Conservation (phyloP, 2,797 vertebrate genomes). For the Halcyon leucocephala region DNA sequence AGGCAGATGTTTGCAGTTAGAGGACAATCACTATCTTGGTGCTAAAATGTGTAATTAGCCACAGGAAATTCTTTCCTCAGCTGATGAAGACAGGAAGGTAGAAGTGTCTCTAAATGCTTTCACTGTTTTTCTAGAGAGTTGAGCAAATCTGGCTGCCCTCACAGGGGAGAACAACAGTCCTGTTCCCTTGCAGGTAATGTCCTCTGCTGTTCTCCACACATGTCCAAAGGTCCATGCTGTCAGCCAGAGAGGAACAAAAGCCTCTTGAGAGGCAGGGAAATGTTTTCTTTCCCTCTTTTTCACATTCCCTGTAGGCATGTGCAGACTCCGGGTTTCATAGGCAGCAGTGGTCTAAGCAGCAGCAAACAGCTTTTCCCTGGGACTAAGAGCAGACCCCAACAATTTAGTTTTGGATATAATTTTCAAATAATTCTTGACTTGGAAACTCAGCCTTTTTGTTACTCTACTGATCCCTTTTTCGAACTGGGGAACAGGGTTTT, state of each 20-base stretch:
- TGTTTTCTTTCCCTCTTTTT: not conserved
- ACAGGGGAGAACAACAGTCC: not conserved
- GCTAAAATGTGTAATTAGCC: constrained; percentile 25
- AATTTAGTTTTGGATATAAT: not conserved
- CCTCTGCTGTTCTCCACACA: not conserved
- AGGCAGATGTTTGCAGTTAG: constrained; percentile 19
- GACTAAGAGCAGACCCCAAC: not conserved
- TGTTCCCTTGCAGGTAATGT: not conserved
- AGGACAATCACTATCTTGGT: not conserved
- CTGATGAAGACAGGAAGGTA: constrained; percentile 38
- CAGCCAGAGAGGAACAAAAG: not conserved
- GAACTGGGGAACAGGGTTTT: not conserved
- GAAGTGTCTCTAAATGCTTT: not conserved
- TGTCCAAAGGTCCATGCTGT: not conserved
- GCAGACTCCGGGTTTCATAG: not conserved
- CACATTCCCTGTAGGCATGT: not conserved
- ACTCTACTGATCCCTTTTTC: not conserved
- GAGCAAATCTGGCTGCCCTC: not conserved
- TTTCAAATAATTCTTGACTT: not conserved
- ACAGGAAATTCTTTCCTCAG: constrained; percentile 31
- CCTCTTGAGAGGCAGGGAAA: not conserved
- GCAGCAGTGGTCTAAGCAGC: not conserved
- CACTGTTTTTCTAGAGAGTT: not conserved
- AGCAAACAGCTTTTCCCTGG: not conserved
- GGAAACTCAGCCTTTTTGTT: constrained; percentile 17